Evolutionary conservation across 2,888 invertebrate species (phyloP).

Genomic region (Leptinotarsa rubiginosa): DNA sequence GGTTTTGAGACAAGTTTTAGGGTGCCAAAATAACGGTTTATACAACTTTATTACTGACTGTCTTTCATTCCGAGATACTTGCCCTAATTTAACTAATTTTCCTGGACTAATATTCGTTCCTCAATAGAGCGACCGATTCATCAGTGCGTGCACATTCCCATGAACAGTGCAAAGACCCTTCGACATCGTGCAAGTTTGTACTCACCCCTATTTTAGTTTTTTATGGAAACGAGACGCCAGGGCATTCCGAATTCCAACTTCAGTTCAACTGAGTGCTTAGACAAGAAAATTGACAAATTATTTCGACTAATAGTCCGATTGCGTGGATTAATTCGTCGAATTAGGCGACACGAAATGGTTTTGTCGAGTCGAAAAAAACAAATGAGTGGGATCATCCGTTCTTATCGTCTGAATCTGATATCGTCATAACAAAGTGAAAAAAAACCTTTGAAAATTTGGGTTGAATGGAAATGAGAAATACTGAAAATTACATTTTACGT

Average conservation of each 20-base stretch:
- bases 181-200: constrained; percentile 45
- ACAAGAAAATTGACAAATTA: constrained; percentile 11
- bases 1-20: too few species aligned
- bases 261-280: constrained; percentile 3
- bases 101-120: not conserved
- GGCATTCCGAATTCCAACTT: not conserved
- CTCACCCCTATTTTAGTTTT: constrained; percentile 30
- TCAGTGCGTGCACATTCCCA: constrained; percentile 52
- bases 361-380: not conserved
- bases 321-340: not conserved
- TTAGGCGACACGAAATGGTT: not conserved
- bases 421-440: too few species aligned
- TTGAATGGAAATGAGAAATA: too few species aligned
- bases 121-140: constrained; percentile 1
- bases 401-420: not conserved
- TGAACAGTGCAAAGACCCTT: constrained; percentile 53
- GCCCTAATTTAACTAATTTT: not conserved
- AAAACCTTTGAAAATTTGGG: too few species aligned
- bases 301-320: constrained; percentile 10
- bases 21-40: too few species aligned
- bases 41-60: too few species aligned
- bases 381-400: not conserved
- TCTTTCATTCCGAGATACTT: too few species aligned
- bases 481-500: too few species aligned
- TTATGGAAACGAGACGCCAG: constrained; percentile 12